These are phyloP conservation scores for Apis dorsata DNA, from an alignment of 1,140 invertebrate genomes.

Conservation along the genomic window DNA sequence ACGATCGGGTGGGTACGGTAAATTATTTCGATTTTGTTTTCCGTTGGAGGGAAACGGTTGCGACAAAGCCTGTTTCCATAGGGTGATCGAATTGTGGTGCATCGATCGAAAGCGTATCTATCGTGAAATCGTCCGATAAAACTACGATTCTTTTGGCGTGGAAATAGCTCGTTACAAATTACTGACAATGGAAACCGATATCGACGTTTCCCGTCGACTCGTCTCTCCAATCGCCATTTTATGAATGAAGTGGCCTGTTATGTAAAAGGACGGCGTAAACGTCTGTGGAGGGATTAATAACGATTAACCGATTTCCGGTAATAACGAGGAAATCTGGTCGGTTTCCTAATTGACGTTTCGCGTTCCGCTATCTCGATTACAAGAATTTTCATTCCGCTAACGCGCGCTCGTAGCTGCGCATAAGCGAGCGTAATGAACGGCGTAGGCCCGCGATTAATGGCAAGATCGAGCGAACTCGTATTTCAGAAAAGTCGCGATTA, in stretches of 20 bases:
- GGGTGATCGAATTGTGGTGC: background rate
- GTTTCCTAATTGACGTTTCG: conserved; percentile 34
- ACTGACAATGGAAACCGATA: conserved; percentile 5
- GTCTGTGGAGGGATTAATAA: background rate
- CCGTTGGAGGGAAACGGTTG: background rate
- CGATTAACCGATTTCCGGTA: background rate
- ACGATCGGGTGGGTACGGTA: background rate
- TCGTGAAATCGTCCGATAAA: background rate
- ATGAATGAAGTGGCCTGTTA: conserved; percentile 9
- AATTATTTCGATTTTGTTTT: conserved; percentile 1
- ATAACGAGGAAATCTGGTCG: conserved; percentile 8
- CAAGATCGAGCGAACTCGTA: background rate
- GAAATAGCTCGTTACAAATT: background rate
- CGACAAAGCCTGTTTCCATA: background rate
- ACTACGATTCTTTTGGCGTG: background rate
- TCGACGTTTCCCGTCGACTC: background rate
- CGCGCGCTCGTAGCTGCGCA: background rate
- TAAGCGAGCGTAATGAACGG: conserved; percentile 3
- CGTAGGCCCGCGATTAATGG: background rate
- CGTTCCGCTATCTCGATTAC: conserved; percentile 11
- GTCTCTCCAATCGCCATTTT: background rate
- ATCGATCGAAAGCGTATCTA: background rate
- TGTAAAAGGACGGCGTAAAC: background rate
- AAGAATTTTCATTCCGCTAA: background rate
- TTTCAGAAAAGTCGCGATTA: conserved; percentile 17